Conservation (phyloP, 2,113 vertebrate genomes). For the Pseudois nayaur region DNA sequence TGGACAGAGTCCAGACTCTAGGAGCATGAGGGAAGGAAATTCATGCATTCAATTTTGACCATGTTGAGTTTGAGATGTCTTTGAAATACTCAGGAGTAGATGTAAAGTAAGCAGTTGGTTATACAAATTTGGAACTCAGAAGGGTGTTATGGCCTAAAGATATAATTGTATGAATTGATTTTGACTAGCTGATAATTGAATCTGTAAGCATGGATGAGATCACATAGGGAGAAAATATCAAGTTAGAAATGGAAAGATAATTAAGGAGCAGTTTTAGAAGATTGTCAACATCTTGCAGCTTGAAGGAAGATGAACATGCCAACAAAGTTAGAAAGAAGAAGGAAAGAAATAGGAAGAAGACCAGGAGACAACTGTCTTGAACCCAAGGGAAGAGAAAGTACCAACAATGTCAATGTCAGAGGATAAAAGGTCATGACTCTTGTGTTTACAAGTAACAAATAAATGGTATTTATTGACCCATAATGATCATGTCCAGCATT, state of each 20-base stretch:
- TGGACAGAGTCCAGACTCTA: not conserved
- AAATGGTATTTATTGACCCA: not conserved
- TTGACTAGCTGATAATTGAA: conserved; percentile 25
- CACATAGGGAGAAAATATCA: not conserved
- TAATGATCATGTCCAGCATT: not conserved
- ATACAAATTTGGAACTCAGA: conserved; percentile 6
- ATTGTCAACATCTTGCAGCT: not conserved
- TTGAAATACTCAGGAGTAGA: not conserved
- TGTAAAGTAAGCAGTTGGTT: not conserved
- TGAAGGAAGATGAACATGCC: not conserved
- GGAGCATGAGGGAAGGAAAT: not conserved
- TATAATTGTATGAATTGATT: conserved; percentile 36
- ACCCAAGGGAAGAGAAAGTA: not conserved
- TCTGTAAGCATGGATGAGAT: conserved; percentile 13
- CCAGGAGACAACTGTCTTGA: not conserved
- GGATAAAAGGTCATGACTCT: not conserved
- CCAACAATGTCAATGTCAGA: not conserved
- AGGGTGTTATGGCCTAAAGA: not conserved
- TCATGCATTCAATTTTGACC: not conserved
- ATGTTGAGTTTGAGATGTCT: conserved; percentile 5
- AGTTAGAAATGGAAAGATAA: not conserved
- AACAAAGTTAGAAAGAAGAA: not conserved
- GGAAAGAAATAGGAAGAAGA: not conserved
- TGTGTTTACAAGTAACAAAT: not conserved
- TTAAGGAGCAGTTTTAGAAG: not conserved